phyloP scores from a whole-genome alignment of 2,888 invertebrate genomes.

The Rotaria sp. region DNA sequence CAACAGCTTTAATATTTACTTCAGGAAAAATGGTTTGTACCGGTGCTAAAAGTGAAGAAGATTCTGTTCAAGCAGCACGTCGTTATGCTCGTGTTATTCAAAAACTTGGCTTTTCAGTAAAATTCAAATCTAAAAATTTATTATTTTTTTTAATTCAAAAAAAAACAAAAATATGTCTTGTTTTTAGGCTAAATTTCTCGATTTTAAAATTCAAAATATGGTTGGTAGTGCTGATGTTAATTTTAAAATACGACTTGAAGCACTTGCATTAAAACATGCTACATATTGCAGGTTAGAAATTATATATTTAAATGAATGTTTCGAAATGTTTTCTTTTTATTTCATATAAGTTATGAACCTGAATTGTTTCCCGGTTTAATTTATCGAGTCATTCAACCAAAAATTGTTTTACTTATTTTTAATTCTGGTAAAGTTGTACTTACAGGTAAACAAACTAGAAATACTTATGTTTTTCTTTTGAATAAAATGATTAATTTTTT shows the following conservation, averaged over 20 bases:
- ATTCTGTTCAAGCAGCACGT: slow-evolving; percentile 35
- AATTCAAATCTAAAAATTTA: neutral
- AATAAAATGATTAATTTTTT: neutral
- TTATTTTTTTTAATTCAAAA: neutral
- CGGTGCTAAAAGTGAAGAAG: slow-evolving; percentile 40
- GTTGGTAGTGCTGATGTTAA: slow-evolving; percentile 38
- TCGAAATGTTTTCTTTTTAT: neutral
- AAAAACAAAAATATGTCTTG: neutral
- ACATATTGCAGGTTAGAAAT: slow-evolving; percentile 27
- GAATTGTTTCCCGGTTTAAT: slow-evolving; percentile 41
- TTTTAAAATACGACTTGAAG: slow-evolving; percentile 38
- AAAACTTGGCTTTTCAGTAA: slow-evolving; percentile 36
- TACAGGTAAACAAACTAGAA: slow-evolving; percentile 26
- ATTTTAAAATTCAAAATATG: slow-evolving; percentile 41
- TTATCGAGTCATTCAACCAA: slow-evolving; percentile 36
- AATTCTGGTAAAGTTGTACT: slow-evolving; percentile 40
- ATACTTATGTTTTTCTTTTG: neutral
- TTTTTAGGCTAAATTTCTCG: slow-evolving; percentile 36
- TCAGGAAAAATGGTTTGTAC: slow-evolving; percentile 41
- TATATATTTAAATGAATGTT: neutral
- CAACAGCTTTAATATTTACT: slow-evolving; percentile 39
- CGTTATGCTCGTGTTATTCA: slow-evolving; percentile 40
- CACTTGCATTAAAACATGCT: slow-evolving; percentile 28
- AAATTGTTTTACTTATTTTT: slow-evolving; percentile 40
- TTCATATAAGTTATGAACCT: slow-evolving; percentile 39